Evolutionary conservation across 2,888 invertebrate genomes (phyloP).

Genomic region (Eupithecia exiguata): DNA sequence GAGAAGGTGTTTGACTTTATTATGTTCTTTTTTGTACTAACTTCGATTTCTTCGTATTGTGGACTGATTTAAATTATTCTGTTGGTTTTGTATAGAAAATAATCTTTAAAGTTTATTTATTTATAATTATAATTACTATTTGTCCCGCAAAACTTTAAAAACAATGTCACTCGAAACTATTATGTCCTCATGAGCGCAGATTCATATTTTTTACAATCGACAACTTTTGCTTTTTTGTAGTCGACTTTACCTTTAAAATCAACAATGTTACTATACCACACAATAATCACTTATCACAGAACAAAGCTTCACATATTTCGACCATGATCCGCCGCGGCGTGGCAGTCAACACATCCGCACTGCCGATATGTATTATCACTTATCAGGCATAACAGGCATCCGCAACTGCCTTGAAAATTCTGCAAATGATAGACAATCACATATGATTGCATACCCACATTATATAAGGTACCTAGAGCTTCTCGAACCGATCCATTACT

Average conservation of each 20-base stretch:
- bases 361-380: constrained; percentile 19
- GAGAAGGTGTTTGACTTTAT: neutral
- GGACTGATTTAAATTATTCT: neutral
- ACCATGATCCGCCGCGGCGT: neutral
- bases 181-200: neutral
- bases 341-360: constrained; percentile 14
- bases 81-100: neutral
- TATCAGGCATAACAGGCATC: constrained; percentile 17
- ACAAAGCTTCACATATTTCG: neutral
- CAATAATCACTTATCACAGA: neutral
- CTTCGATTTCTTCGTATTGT: neutral
- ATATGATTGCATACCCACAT: neutral
- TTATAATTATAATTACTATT: neutral
- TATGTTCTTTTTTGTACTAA: neutral
- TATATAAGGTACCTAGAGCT: constrained; percentile 14
- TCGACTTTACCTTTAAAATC: neutral
- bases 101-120: no score
- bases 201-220: neutral
- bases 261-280: neutral
- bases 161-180: no score
- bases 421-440: constrained; percentile 24
- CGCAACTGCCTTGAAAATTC: constrained; percentile 11
- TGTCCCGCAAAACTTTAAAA: neutral
- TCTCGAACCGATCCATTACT: neutral
- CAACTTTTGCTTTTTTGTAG: neutral